A percentile compares a stretch with the other conserved stretches of the same genome.
These are phyloP conservation scores for Alethe diademata DNA, from an alignment of 2,113 vertebrate genomes.

Conservation along the genomic window DNA sequence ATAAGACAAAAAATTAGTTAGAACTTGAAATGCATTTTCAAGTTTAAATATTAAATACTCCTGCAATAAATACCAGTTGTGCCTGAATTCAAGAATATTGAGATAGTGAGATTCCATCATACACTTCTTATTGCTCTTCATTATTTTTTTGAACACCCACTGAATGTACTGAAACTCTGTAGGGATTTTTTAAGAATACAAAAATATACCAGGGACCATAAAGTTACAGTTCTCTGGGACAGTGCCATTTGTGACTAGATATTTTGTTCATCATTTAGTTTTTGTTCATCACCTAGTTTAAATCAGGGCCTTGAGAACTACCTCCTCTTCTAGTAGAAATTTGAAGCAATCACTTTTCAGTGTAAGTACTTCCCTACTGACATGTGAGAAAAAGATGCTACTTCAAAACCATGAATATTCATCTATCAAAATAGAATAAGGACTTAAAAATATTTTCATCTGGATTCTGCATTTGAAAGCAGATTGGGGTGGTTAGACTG, in stretches of 20 bases:
- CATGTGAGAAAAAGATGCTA: neutral
- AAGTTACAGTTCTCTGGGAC: neutral
- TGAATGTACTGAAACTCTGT: neutral
- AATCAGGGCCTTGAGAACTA: neutral
- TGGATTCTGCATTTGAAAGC: neutral
- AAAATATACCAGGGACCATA: neutral
- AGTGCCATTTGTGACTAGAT: neutral
- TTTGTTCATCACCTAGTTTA: neutral
- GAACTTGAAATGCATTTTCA: neutral
- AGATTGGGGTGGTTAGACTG: neutral
- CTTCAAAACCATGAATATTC: neutral
- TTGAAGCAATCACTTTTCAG: neutral
- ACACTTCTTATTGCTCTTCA: neutral
- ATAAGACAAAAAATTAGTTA: neutral
- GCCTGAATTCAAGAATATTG: neutral
- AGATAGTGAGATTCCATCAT: neutral
- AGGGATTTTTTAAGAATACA: neutral
- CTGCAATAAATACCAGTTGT: neutral
- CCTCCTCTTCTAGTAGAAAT: neutral
- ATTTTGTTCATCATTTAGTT: neutral
- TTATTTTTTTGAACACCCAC: neutral
- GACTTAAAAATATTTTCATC: neutral
- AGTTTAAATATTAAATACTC: neutral
- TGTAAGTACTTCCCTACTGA: neutral
- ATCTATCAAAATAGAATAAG: neutral